Conservation (phyloP, 2,888 invertebrate genomes). For the Megaustenia siamemsis region DNA sequence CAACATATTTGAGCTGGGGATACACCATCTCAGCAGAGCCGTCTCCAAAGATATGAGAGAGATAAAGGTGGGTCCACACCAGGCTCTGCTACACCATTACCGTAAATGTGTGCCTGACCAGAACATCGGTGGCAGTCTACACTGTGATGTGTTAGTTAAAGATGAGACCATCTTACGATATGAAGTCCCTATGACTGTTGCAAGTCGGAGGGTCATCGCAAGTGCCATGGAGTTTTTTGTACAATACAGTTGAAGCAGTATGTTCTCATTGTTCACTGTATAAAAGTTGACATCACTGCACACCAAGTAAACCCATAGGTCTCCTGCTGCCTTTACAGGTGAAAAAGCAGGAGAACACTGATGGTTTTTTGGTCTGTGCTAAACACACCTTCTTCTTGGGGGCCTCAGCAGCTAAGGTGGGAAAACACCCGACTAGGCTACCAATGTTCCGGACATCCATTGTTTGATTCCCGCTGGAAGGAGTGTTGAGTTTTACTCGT, state of each 20-base stretch:
- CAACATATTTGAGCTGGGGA: conserved; percentile 70
- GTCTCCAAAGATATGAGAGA: conserved; percentile 63
- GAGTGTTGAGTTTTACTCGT: too few relatives aligned
- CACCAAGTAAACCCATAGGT: too few relatives aligned
- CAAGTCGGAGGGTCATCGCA: conserved; percentile 7
- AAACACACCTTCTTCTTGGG: too few relatives aligned
- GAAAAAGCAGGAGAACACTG: too few relatives aligned
- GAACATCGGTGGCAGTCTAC: background rate
- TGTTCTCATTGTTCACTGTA: too few relatives aligned
- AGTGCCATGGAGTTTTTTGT: conserved; percentile 44
- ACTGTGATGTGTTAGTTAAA: conserved; percentile 39
- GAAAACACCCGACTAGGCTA: too few relatives aligned
- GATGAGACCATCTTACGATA: conserved; percentile 36
- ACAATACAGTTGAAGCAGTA: background rate
- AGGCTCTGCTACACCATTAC: conserved; percentile 46
- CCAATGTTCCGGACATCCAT: too few relatives aligned
- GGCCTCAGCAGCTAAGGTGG: too few relatives aligned
- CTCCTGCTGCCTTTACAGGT: too few relatives aligned
- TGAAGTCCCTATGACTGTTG: conserved; percentile 32
- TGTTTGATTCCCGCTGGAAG: too few relatives aligned
- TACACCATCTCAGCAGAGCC: conserved; percentile 71
- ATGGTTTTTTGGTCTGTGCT: too few relatives aligned
- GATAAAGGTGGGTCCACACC: conserved; percentile 51
- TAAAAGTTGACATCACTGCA: too few relatives aligned
- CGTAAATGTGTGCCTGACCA: conserved; percentile 24